These are phyloP conservation scores for Oenanthe melanoleuca DNA, from an alignment of 2,113 vertebrate genomes.

Conservation along the genomic window DNA sequence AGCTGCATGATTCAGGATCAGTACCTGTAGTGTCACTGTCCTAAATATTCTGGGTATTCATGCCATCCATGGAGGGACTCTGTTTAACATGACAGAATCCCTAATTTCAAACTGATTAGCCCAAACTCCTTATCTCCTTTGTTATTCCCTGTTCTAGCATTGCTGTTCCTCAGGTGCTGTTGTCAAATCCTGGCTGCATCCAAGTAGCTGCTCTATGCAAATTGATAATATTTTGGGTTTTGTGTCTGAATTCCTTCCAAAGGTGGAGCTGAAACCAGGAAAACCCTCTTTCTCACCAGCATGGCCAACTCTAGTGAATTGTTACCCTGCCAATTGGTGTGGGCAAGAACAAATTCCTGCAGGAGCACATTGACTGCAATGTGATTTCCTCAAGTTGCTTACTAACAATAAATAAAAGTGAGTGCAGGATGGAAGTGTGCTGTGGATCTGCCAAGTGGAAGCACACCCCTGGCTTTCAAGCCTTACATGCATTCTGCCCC, in stretches of 20 bases:
- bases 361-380: slow-evolving; percentile 20
- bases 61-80: not conserved
- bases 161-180: not conserved
- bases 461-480: slow-evolving; percentile 1
- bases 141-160: not conserved
- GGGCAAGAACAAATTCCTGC: not conserved
- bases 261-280: not conserved
- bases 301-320: not conserved
- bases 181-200: not conserved
- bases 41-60: not conserved
- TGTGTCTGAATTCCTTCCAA: not conserved
- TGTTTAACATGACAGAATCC: not conserved
- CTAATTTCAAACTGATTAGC: not conserved
- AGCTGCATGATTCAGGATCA: not conserved
- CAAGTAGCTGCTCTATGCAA: not conserved
- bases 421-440: not conserved
- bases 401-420: not conserved
- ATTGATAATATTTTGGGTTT: not conserved
- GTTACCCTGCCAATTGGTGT: not conserved
- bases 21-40: not conserved
- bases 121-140: not conserved
- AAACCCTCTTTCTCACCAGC: not conserved
- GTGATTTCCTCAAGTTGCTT: slow-evolving; percentile 54
- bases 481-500: slow-evolving; percentile 10
- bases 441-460: slow-evolving; percentile 49